Conservation (phyloP, 2,113 vertebrate genomes). For the Sterna hirundo region DNA sequence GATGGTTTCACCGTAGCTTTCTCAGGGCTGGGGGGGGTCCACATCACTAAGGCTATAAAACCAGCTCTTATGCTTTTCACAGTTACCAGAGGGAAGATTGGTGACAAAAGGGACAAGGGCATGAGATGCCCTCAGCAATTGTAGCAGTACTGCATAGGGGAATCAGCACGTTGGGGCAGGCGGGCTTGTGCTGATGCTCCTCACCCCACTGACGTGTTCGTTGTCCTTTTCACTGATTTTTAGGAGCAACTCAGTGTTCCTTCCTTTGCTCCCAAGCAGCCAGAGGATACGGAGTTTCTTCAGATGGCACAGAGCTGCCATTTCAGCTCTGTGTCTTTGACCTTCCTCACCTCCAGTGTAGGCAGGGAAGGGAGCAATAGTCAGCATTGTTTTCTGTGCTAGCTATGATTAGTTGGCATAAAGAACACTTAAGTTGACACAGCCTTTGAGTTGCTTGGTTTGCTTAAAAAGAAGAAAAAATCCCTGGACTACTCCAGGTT, state of each 20-base stretch:
- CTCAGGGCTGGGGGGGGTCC: background rate
- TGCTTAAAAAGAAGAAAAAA: background rate
- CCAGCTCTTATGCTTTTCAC: background rate
- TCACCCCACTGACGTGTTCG: background rate
- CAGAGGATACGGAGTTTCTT: background rate
- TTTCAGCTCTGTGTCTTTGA: background rate
- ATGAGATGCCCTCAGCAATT: background rate
- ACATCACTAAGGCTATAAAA: background rate
- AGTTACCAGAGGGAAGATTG: background rate
- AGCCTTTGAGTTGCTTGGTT: background rate
- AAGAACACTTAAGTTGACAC: background rate
- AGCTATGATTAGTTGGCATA: conserved; percentile 5
- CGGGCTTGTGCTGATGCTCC: background rate
- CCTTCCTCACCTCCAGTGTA: background rate
- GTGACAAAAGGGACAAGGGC: background rate
- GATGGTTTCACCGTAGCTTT: background rate
- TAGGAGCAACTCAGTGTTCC: background rate
- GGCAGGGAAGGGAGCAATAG: background rate
- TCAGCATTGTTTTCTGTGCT: background rate
- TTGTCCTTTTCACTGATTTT: background rate
- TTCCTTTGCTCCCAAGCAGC: background rate
- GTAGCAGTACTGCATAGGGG: rapidly evolving
- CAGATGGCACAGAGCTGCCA: background rate
- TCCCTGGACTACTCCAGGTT: background rate
- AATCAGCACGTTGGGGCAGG: background rate